Base-by-base conservation (phyloP, 2,888 invertebrate species). In the Acanthosepion pharaonis region DNA sequence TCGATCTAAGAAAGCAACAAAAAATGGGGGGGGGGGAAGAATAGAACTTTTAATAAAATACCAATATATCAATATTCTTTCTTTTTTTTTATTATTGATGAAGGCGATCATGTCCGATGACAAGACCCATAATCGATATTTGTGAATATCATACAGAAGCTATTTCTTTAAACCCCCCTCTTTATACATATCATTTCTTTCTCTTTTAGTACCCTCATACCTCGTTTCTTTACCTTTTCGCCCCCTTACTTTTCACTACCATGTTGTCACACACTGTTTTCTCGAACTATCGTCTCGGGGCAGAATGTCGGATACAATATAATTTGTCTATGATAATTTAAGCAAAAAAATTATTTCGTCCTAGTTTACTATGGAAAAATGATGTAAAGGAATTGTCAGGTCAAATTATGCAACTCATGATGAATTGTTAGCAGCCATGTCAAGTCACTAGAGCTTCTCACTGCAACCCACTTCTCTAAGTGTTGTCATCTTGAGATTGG, bases 11-110 rank as follows among this genome's bases (percentile, higher is more conserved):
- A 42, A 42, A 42, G 42, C 42, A 42, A 42, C 42, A 42, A 42
- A 2, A 42, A 42, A 1, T 2, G 1, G 1, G 33, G 42, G 2
- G 3, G 2, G 2, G 2, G 2, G 2, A 42, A 42, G 42, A 42
- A 42, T 42, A 3, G 42, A 42, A 42, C 42, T 42, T 3, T 42
- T 42, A 42, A 42, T 42, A 42, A 42, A 42, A 42, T 42, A 42
- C 42, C 42, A 42, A 42, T 42, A 42, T 42, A 42, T 42, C 42
- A 42, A 42, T 42, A 42, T 42, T 42, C 42, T 42, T 33, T 33
- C 1, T 33, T 33, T 42, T 42, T 42, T 42, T 42, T 42, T 42
- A 2, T 42, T 42, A 42, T 42, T 2, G 42, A 42, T 42, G 42
- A 42, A 42, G 42, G 42, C 42, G 42, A 42, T 42, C 42, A 42